phyloP scores from a whole-genome alignment of 2,888 invertebrate species.

The Drosophila differens region DNA sequence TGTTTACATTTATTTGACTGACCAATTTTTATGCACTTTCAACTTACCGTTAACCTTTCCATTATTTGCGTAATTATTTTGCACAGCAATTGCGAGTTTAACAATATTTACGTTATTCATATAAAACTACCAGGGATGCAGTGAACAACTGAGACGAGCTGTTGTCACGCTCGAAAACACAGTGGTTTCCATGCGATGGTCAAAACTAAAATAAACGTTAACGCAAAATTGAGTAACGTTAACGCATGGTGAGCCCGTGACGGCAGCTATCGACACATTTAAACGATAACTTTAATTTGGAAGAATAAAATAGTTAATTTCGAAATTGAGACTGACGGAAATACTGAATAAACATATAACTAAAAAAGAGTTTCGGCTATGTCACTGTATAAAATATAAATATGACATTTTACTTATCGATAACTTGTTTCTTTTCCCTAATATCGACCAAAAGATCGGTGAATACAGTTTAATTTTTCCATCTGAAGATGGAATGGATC shows the following conservation, averaged over 20 bases:
- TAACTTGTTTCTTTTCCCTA: background rate
- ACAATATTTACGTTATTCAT: slow-evolving; percentile 51
- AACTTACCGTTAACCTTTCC: slow-evolving; percentile 50
- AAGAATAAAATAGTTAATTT: background rate
- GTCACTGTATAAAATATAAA: background rate
- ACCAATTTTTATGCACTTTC: background rate
- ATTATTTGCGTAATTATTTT: slow-evolving; percentile 28
- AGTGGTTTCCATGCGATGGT: background rate
- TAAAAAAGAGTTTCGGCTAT: background rate
- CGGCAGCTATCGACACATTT: background rate
- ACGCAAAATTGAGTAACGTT: slow-evolving; percentile 28
- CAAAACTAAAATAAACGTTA: slow-evolving; percentile 36
- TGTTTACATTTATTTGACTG: background rate
- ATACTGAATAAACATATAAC: background rate
- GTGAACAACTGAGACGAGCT: background rate
- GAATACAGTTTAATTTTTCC: background rate
- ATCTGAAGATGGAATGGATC: too few relatives aligned
- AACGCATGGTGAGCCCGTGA: background rate
- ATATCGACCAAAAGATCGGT: background rate
- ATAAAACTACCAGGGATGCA: slow-evolving; percentile 37
- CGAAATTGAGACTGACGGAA: background rate
- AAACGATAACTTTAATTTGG: background rate
- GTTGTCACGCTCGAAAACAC: slow-evolving; percentile 26
- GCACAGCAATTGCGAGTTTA: slow-evolving; percentile 16
- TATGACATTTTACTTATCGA: background rate